phyloP scores from a whole-genome alignment of 2,888 invertebrate species.

The Volucella zonaria region DNA sequence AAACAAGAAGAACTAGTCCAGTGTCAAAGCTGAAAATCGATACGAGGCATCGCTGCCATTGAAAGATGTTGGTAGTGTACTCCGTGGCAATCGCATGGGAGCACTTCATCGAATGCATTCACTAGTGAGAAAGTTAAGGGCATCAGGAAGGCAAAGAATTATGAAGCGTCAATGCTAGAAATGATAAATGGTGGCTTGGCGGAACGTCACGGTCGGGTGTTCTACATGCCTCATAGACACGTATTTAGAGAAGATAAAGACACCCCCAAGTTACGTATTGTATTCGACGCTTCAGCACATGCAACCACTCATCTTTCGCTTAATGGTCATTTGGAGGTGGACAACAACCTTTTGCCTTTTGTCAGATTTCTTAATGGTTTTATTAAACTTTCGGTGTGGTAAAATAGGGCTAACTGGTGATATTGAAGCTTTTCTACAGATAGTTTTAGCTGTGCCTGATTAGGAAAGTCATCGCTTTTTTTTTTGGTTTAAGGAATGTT shows the following conservation, averaged over 20 bases:
- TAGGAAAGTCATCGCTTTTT: too few species aligned
- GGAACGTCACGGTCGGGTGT: not conserved
- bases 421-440: too few species aligned
- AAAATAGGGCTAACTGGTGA: constrained; percentile 57
- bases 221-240: constrained; percentile 31
- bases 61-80: constrained; percentile 14
- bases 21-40: constrained; percentile 31
- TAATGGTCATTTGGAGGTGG: constrained; percentile 75
- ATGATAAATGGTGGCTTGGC: not conserved
- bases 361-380: constrained; percentile 63
- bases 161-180: constrained; percentile 7
- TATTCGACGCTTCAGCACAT: constrained; percentile 56
- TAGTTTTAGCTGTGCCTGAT: too few species aligned
- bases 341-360: constrained; percentile 73
- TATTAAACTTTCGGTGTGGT: constrained; percentile 41
- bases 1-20: not conserved
- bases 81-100: constrained; percentile 24
- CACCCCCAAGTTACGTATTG: constrained; percentile 51
- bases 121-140: constrained; percentile 26
- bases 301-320: constrained; percentile 64
- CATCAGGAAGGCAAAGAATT: constrained; percentile 13
- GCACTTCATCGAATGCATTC: constrained; percentile 37
- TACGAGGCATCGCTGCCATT: constrained; percentile 32
- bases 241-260: not conserved
- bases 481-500: too few species aligned